Percentiles rank a stretch among this genome's conserved stretches.
Evolutionary conservation across 2,888 invertebrate genomes (phyloP).

Genomic region (Agriotes lineatus): DNA sequence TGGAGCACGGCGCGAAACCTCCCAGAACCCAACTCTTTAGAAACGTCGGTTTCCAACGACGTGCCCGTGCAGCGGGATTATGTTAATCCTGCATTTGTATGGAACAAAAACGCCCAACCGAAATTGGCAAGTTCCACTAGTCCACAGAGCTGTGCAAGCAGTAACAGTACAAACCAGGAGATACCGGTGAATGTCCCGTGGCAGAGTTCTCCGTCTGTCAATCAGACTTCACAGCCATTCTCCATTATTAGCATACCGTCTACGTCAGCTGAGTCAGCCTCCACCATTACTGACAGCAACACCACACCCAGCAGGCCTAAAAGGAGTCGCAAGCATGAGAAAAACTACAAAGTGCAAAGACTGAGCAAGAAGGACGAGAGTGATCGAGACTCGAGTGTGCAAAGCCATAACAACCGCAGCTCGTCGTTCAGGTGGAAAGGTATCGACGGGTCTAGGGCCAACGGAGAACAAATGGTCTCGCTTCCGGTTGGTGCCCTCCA

Average conservation of each 20-base stretch:
- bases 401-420: constrained; percentile 29
- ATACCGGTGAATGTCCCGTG: constrained; percentile 13
- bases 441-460: not conserved
- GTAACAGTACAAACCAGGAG: constrained; percentile 11
- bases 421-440: constrained; percentile 21
- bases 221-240: constrained; percentile 40
- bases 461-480: constrained; percentile 55
- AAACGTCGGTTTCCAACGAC: constrained; percentile 17
- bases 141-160: constrained; percentile 13
- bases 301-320: constrained; percentile 62
- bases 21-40: constrained; percentile 34
- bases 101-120: constrained; percentile 47
- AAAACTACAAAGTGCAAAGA: constrained; percentile 51
- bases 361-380: constrained; percentile 58
- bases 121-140: constrained; percentile 32
- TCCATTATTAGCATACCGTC: constrained; percentile 52
- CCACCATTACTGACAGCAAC: constrained; percentile 53
- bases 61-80: constrained; percentile 22
- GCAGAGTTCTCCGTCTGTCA: not conserved
- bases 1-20: constrained; percentile 41
- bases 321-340: constrained; percentile 62
- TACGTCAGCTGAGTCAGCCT: constrained; percentile 50
- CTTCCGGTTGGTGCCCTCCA: constrained; percentile 59
- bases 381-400: constrained; percentile 28
- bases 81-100: constrained; percentile 47